phyloP scores from a whole-genome alignment of 64 coral and sea anemone species.

The Montipora sp. region DNA sequence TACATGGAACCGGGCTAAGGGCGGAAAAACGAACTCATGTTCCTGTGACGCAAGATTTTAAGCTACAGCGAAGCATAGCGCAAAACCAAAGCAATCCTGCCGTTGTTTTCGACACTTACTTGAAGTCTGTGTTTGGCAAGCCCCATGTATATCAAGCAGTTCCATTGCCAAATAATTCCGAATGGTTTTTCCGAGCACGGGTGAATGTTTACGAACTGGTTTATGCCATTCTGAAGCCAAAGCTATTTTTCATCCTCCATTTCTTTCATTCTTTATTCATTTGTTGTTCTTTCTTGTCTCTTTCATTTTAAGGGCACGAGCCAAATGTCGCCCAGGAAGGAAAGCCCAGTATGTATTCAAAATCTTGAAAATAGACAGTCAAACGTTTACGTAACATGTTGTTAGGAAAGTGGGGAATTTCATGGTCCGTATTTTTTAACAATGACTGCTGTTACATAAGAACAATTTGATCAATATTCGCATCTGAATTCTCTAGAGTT shows the following conservation, averaged over 20 bases:
- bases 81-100: too few species aligned
- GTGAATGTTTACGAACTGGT: too few species aligned
- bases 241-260: not conserved
- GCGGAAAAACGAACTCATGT: too few species aligned
- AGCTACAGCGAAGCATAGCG: too few species aligned
- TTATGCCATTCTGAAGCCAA: too few species aligned
- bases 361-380: not conserved
- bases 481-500: conserved; percentile 42
- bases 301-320: not conserved
- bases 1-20: too few species aligned
- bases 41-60: too few species aligned
- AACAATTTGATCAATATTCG: not conserved
- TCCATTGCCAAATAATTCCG: not conserved
- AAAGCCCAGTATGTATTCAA: not conserved
- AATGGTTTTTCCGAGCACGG: not conserved
- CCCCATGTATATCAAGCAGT: too few species aligned
- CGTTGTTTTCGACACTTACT: too few species aligned
- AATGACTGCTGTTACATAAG: not conserved
- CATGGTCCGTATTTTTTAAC: not conserved
- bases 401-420: not conserved
- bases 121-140: too few species aligned
- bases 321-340: conserved; percentile 25
- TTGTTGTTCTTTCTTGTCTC: not conserved
- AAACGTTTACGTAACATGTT: not conserved
- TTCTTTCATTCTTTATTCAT: not conserved